phyloP scores from a whole-genome alignment of 2,888 invertebrate species.

The Diplolepis rosae region DNA sequence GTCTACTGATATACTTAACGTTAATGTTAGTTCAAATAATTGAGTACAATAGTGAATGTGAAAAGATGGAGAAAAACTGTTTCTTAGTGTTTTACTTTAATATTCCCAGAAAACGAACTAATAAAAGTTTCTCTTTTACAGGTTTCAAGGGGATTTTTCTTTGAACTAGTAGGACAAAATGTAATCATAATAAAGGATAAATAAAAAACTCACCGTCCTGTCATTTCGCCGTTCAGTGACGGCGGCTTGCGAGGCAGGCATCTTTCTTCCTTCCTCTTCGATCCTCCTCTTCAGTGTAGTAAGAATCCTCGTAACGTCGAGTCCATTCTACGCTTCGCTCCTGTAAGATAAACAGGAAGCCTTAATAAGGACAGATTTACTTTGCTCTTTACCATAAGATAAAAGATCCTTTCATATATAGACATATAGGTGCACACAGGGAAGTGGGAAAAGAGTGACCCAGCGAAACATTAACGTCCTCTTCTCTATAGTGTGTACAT shows the following conservation, averaged over 20 bases:
- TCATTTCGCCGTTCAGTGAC: slow-evolving; percentile 70
- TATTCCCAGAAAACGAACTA: no score
- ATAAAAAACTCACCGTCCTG: slow-evolving; percentile 61
- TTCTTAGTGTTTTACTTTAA: no score
- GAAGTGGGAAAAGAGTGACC: background rate
- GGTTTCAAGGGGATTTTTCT: no score
- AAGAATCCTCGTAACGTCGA: slow-evolving; percentile 61
- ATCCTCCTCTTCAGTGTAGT: slow-evolving; percentile 64
- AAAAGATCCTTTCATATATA: slow-evolving; percentile 32
- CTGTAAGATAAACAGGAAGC: slow-evolving; percentile 60
- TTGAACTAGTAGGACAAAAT: no score
- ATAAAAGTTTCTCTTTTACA: no score
- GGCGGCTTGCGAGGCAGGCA: slow-evolving; percentile 71
- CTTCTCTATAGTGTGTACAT: slow-evolving; percentile 2
- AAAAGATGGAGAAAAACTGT: no score
- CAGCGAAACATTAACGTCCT: slow-evolving; percentile 21
- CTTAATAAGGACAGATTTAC: slow-evolving; percentile 48
- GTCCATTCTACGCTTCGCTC: slow-evolving; percentile 68
- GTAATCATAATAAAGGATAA: background rate
- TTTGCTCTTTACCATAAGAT: slow-evolving; percentile 34
- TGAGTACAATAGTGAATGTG: no score
- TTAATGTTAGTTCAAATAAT: no score
- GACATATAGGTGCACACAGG: slow-evolving; percentile 19
- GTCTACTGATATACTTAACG: no score
- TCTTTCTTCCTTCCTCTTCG: slow-evolving; percentile 53